phyloP scores from a whole-genome alignment of 2,113 vertebrate species.

The Prolemur simus region DNA sequence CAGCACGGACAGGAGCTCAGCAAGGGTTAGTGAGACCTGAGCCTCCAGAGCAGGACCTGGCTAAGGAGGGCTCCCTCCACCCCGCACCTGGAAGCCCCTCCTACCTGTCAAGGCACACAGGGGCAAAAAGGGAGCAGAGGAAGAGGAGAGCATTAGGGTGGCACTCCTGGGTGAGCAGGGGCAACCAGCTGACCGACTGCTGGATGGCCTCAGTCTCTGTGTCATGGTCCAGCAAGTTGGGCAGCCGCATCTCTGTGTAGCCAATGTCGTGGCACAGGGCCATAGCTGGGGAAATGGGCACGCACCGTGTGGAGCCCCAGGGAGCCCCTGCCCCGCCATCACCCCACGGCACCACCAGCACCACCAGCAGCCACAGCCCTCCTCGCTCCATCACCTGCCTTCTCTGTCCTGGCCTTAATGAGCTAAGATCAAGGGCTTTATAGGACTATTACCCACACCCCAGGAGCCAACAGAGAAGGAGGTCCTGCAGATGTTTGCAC shows the following conservation, averaged over 20 bases:
- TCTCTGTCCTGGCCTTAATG: background rate
- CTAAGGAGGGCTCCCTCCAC: background rate
- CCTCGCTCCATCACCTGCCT: background rate
- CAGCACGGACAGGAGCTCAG: background rate
- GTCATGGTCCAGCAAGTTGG: slow-evolving; percentile 90
- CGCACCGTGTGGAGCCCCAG: slow-evolving; percentile 84
- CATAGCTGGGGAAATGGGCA: slow-evolving; percentile 85
- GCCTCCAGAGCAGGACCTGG: background rate
- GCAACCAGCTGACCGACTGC: slow-evolving; percentile 90
- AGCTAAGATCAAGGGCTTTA: background rate
- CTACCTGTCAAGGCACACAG: slow-evolving; percentile 91
- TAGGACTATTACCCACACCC: background rate
- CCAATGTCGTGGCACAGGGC: slow-evolving; percentile 89
- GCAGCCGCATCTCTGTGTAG: slow-evolving; percentile 89
- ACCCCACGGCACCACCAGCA: slow-evolving; percentile 56
- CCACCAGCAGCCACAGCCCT: slow-evolving; percentile 52
- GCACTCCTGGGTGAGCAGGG: slow-evolving; percentile 89
- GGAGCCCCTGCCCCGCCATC: slow-evolving; percentile 73
- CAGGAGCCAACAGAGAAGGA: background rate
- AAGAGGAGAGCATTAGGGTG: slow-evolving; percentile 89
- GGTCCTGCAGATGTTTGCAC: background rate
- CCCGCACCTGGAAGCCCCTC: background rate
- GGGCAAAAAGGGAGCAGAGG: slow-evolving; percentile 92
- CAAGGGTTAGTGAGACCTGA: background rate
- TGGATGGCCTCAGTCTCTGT: slow-evolving; percentile 88